A percentile compares a stretch with the other conserved stretches of the same genome.
phyloP scores from a whole-genome alignment of 2,113 vertebrate genomes.

The Lathamus discolor region DNA sequence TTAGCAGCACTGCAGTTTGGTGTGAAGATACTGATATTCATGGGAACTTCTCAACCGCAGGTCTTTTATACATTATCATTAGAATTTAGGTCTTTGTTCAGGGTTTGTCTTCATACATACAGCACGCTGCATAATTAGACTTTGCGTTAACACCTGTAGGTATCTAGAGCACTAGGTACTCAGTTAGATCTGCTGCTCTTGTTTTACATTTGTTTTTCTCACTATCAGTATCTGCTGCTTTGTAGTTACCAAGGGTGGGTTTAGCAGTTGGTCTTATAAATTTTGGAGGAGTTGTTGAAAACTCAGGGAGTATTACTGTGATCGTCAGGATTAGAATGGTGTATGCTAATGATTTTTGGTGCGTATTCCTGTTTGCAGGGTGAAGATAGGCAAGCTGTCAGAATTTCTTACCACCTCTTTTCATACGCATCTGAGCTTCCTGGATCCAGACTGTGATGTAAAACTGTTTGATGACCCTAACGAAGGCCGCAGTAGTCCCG shows the following conservation, averaged over 20 bases:
- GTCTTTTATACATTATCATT: not conserved
- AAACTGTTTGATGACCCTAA: conserved; percentile 80
- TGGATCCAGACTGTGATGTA: conserved; percentile 87
- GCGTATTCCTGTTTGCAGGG: conserved; percentile 71
- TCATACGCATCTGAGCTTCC: conserved; percentile 91
- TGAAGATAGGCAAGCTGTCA: conserved; percentile 89
- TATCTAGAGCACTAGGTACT: not conserved
- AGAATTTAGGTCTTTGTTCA: not conserved
- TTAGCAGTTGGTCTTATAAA: not conserved
- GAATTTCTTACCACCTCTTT: conserved; percentile 95
- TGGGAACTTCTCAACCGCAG: not conserved
- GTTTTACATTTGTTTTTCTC: not conserved
- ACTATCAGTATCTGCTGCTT: not conserved
- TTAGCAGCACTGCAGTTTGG: not conserved
- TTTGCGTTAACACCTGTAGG: not conserved
- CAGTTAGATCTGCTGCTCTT: not conserved
- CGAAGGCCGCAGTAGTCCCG: conserved; percentile 75
- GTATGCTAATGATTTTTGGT: not conserved
- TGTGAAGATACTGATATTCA: not conserved
- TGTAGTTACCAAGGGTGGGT: not conserved
- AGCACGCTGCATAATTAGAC: not conserved
- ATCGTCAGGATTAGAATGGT: not conserved
- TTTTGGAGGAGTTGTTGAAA: not conserved
- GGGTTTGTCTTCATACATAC: not conserved
- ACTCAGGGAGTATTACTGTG: not conserved